Percentiles rank a stretch among this genome's conserved stretches.
Conservation (phyloP, 2,797 vertebrate genomes). For the Xyrichtys novacula region DNA sequence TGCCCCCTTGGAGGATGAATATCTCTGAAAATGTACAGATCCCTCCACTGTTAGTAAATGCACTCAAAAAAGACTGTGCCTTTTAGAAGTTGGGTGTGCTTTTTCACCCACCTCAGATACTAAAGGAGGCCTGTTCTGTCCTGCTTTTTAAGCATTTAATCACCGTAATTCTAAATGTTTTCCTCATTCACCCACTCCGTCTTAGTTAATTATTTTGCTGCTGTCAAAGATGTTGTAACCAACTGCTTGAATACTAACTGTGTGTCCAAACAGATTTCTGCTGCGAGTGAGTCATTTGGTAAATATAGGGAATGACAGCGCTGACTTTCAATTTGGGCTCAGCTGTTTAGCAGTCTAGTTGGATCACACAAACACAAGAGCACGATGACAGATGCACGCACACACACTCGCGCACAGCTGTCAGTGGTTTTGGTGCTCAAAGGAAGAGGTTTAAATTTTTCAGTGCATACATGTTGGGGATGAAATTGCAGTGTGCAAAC, state of each 20-base stretch:
- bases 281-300: conserved; percentile 74
- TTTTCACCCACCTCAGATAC: conserved; percentile 27
- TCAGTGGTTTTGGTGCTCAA: conserved; percentile 56
- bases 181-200: conserved; percentile 39
- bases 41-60: conserved; percentile 38
- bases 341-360: conserved; percentile 80
- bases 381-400: conserved; percentile 48
- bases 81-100: conserved; percentile 34
- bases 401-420: conserved; percentile 54
- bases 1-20: conserved; percentile 37
- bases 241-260: conserved; percentile 70
- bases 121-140: not conserved
- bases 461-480: conserved; percentile 52
- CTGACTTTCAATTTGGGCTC: conserved; percentile 80
- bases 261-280: conserved; percentile 74
- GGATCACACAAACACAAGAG: conserved; percentile 64
- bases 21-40: conserved; percentile 57
- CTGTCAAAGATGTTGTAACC: conserved; percentile 70
- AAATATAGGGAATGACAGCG: conserved; percentile 78
- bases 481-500: conserved; percentile 60
- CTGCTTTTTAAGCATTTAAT: not conserved
- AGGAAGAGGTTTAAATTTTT: conserved; percentile 63
- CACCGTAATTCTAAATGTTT: conserved; percentile 36
- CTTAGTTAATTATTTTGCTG: conserved; percentile 60
- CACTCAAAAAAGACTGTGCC: conserved; percentile 8